Base-by-base conservation (phyloP, 2,113 vertebrate species). In the Sylvia atricapilla region DNA sequence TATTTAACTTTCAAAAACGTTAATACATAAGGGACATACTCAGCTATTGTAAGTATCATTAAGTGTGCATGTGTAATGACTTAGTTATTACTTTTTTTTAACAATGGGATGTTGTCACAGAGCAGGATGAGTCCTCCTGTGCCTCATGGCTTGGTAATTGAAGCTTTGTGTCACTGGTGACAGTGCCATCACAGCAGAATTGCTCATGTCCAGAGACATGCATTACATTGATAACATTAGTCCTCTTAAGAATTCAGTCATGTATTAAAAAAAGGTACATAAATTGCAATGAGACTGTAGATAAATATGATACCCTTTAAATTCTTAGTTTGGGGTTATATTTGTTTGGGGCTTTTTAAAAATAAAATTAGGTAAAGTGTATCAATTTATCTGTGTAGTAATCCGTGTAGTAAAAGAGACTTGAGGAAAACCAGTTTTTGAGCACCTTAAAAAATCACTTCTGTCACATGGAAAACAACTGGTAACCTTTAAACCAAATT, bases 401-500 rank as follows among this genome's bases (percentile, higher is more conserved):
- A 81, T 37, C 35, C 60, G 10, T 16, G 1, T 70, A 33, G 30
- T 43, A 64, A 81, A 37, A 56, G 8, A 70, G 7, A 41, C 13
- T 73, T 86, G n/a, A 81, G 27, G 31, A 93, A 55, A 81, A 62
- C 28, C 31, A 10, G n/a, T n/a, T 27, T 31, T 27, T 56, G 15
- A 93, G 20, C 5, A 63, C 20, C 53, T 93, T 79, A 50, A 79
- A 82, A 94, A 89, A 49, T 24, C n/a, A 27, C 11, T 67, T 94
- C 68, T 91, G 27, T 66, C 9, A n/a, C 8, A 9, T 80, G 72
- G 20, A 77, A 63, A 78, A 41, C 39, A 73, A 72, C 50, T 70
- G n/a, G 14, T 52, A 91, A 89, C 69, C 62, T 96, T 84, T 62
- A 55, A 97, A 97, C 69, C 28, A 93, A 94, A 76, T 58, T 94